A percentile compares a stretch with the other conserved stretches of the same genome.
Evolutionary conservation across 2,113 vertebrate genomes (phyloP).

Genomic region (Poecile atricapillus): DNA sequence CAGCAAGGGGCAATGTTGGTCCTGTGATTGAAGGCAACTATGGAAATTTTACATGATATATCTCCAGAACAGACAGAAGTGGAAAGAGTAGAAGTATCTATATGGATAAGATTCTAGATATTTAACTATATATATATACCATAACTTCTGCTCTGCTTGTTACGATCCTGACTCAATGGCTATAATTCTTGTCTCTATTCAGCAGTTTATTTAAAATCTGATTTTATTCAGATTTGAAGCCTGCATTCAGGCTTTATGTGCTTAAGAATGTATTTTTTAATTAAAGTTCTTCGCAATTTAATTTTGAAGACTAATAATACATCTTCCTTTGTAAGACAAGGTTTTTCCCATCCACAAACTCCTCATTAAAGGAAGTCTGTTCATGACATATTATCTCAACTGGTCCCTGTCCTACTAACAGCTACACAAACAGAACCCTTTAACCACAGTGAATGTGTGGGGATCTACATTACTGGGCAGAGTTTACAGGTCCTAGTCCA

Average conservation of each 20-base stretch:
- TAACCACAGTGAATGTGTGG: neutral
- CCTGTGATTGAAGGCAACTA: neutral
- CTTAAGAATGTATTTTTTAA: neutral
- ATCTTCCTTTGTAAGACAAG: neutral
- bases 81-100: neutral
- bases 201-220: slow-evolving; percentile 5
- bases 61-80: neutral
- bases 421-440: neutral
- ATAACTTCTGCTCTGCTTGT: neutral
- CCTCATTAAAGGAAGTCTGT: neutral
- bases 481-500: neutral
- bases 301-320: neutral
- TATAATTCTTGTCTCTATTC: neutral
- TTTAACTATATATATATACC: neutral
- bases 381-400: neutral
- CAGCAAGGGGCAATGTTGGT: neutral
- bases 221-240: neutral
- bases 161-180: neutral
- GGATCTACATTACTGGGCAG: neutral
- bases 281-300: neutral
- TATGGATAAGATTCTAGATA: neutral
- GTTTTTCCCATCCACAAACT: neutral
- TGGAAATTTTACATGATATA: neutral
- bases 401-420: neutral
- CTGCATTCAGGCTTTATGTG: neutral